Conservation (phyloP, 1,140 invertebrate species). For the Mactra quadrangularis region DNA sequence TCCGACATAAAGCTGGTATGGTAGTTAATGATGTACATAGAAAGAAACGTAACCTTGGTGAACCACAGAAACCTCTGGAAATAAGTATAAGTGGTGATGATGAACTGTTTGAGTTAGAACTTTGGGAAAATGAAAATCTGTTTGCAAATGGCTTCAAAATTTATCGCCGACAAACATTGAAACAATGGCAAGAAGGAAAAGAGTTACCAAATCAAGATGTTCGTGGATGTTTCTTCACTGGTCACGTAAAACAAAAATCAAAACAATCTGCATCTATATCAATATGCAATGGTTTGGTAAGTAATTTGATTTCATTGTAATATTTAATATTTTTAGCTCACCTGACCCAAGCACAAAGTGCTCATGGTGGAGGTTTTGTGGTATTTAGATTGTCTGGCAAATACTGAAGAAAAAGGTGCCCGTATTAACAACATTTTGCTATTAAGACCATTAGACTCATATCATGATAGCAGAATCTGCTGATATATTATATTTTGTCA, state of each 20-base stretch:
- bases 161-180: constrained; percentile 43
- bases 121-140: constrained; percentile 58
- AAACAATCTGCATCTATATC: constrained; percentile 45
- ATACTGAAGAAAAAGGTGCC: too few relatives aligned
- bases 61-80: constrained; percentile 50
- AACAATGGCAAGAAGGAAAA: constrained; percentile 12
- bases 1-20: constrained; percentile 36
- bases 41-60: constrained; percentile 47
- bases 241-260: constrained; percentile 38
- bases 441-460: too few relatives aligned
- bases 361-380: too few relatives aligned
- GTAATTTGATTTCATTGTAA: background rate
- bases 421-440: too few relatives aligned
- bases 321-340: too few relatives aligned
- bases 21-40: constrained; percentile 50
- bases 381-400: too few relatives aligned
- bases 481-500: too few relatives aligned
- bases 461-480: too few relatives aligned
- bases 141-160: constrained; percentile 53
- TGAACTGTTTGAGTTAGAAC: constrained; percentile 49
- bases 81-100: constrained; percentile 39
- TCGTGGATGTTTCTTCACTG: constrained; percentile 55
- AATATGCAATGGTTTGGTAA: constrained; percentile 63
- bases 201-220: constrained; percentile 41
- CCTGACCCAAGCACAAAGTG: too few relatives aligned